Evolutionary conservation across 2,888 invertebrate species (phyloP).

Genomic region (Chrysolina haemoptera): DNA sequence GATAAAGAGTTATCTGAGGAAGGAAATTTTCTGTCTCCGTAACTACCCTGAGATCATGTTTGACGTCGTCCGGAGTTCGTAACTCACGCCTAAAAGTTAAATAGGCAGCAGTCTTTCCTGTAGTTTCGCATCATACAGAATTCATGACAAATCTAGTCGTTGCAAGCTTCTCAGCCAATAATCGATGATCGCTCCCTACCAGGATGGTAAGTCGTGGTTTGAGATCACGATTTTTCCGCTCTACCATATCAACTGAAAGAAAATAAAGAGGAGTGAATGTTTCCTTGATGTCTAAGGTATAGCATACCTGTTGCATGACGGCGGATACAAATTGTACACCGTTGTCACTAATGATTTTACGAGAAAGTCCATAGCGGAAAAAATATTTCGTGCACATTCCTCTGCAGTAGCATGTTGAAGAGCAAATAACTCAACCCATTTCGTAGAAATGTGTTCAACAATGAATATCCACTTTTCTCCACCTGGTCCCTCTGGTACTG

Average conservation of each 20-base stretch:
- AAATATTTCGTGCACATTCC: slow-evolving; percentile 58
- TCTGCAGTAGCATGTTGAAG: too few relatives aligned
- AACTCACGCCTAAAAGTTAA: too few relatives aligned
- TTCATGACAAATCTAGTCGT: too few relatives aligned
- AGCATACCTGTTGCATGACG: slow-evolving; percentile 59
- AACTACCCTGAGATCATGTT: too few relatives aligned
- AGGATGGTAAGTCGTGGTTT: slow-evolving; percentile 59
- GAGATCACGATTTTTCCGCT: slow-evolving; percentile 55
- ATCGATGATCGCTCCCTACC: slow-evolving; percentile 57
- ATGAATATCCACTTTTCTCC: too few relatives aligned
- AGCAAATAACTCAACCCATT: slow-evolving; percentile 56
- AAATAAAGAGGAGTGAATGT: slow-evolving; percentile 51
- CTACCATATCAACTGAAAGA: slow-evolving; percentile 42
- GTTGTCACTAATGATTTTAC: too few relatives aligned
- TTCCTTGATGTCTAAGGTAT: slow-evolving; percentile 56
- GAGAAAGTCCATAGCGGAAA: slow-evolving; percentile 61
- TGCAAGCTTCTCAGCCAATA: slow-evolving; percentile 58
- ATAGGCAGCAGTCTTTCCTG: too few relatives aligned
- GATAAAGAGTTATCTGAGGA: slow-evolving; percentile 58
- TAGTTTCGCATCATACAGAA: too few relatives aligned
- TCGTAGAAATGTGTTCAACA: too few relatives aligned
- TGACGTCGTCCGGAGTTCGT: too few relatives aligned
- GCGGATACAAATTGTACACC: too few relatives aligned
- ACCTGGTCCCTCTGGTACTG: slow-evolving; percentile 43
- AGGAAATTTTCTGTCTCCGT: too few relatives aligned